Evolutionary conservation across 2,113 vertebrate genomes (phyloP).

Genomic region (Terrapene triunguis): DNA sequence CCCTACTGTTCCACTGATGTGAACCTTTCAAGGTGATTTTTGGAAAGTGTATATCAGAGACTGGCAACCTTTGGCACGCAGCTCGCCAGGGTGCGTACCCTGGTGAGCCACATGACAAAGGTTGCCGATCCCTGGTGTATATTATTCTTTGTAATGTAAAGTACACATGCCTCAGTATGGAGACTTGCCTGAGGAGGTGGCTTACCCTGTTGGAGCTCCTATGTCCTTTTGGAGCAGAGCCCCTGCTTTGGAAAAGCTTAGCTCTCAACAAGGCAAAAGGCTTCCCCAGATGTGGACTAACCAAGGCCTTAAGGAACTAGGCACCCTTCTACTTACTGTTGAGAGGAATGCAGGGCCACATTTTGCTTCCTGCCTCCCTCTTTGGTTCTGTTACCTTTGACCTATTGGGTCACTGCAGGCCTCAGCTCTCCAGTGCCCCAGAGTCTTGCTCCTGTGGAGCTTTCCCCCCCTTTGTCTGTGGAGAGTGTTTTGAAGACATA

Average conservation of each 20-base stretch:
- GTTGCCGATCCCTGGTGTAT: too few relatives aligned
- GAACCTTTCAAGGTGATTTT: background rate
- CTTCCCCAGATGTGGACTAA: background rate
- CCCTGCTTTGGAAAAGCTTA: background rate
- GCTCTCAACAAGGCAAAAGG: background rate
- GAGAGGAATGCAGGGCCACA: background rate
- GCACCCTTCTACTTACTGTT: slow-evolving; percentile 26
- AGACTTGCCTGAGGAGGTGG: background rate
- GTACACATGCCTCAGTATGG: background rate
- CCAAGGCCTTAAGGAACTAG: background rate
- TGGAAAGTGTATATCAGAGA: background rate
- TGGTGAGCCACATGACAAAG: too few relatives aligned
- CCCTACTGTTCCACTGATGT: background rate
- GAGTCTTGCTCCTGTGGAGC: slow-evolving; percentile 20
- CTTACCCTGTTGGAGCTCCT: background rate
- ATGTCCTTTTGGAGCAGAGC: too few relatives aligned
- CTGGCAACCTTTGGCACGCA: too few relatives aligned
- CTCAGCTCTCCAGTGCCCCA: background rate
- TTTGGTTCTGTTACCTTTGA: background rate
- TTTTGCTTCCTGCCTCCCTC: background rate
- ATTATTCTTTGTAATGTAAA: background rate
- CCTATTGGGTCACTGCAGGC: slow-evolving; percentile 27
- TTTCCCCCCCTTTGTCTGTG: background rate
- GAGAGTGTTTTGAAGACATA: background rate
- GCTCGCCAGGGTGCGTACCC: too few relatives aligned